A percentile compares a stretch with the other conserved stretches of the same genome.
These are phyloP conservation scores for Chrysolina oricalcia DNA, from an alignment of 2,888 invertebrate genomes.

Conservation along the genomic window DNA sequence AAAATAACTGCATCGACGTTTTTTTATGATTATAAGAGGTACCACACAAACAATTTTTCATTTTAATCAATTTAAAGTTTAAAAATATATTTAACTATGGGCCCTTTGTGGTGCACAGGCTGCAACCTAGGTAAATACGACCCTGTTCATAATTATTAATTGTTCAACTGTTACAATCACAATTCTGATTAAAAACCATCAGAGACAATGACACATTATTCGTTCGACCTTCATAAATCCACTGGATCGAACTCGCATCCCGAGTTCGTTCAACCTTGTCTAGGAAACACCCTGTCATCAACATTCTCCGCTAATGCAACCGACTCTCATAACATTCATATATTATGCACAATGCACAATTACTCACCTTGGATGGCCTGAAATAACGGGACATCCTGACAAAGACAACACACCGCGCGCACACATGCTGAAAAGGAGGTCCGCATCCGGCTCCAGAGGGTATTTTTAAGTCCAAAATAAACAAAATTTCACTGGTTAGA, in stretches of 20 bases:
- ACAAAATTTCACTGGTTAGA: slow-evolving; percentile 31
- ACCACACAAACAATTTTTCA: too few relatives aligned
- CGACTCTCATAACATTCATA: slow-evolving; percentile 24
- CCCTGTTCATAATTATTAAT: too few relatives aligned
- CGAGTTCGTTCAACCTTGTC: slow-evolving; percentile 9
- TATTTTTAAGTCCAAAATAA: slow-evolving; percentile 39
- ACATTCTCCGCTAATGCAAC: background rate
- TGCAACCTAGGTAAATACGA: too few relatives aligned
- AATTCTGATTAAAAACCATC: slow-evolving; percentile 14
- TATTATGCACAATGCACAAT: slow-evolving; percentile 19
- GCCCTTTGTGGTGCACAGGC: too few relatives aligned
- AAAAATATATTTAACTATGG: too few relatives aligned
- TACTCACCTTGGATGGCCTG: slow-evolving; percentile 24
- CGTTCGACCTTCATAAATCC: slow-evolving; percentile 12
- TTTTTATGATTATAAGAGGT: too few relatives aligned
- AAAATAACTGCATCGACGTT: too few relatives aligned
- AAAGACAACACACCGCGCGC: background rate
- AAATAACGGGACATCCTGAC: slow-evolving; percentile 33
- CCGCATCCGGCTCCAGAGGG: slow-evolving; percentile 29
- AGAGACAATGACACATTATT: slow-evolving; percentile 9
- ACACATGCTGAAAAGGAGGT: slow-evolving; percentile 32
- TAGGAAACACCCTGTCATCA: slow-evolving; percentile 27
- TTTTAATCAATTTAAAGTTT: too few relatives aligned
- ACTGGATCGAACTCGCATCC: background rate
- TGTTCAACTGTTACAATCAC: background rate